Percentiles rank a stretch among this genome's conserved stretches.
These are phyloP conservation scores for Synanthedon formicaeformis DNA, from an alignment of 2,888 invertebrate genomes.

Conservation along the genomic window DNA sequence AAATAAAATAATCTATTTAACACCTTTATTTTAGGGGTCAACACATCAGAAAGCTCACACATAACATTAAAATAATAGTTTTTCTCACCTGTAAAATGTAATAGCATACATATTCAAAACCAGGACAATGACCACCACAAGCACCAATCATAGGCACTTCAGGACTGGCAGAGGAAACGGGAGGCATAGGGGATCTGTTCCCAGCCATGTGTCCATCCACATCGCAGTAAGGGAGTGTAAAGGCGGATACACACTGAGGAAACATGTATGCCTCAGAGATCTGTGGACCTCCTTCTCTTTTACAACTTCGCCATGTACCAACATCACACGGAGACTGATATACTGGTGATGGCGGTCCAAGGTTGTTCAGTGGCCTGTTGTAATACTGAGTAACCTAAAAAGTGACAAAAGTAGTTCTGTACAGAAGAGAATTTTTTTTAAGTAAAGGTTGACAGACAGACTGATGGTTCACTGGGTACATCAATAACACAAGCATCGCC, in stretches of 20 bases:
- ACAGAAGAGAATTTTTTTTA: too few species aligned
- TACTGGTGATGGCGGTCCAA: conserved; percentile 56
- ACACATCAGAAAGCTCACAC: background rate
- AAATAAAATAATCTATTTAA: background rate
- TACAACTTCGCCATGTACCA: conserved; percentile 48
- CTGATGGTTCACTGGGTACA: too few species aligned
- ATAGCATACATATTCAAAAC: conserved; percentile 79
- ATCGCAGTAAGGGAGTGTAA: conserved; percentile 54
- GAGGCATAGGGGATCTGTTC: conserved; percentile 40
- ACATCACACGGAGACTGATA: conserved; percentile 60
- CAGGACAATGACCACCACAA: conserved; percentile 77
- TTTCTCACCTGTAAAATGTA: conserved; percentile 73
- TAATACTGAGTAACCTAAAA: conserved; percentile 56
- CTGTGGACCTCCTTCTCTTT: conserved; percentile 32
- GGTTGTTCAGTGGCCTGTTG: conserved; percentile 40
- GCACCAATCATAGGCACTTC: conserved; percentile 73
- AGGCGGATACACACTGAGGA: conserved; percentile 56
- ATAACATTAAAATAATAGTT: background rate
- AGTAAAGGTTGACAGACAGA: too few species aligned
- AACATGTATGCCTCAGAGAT: conserved; percentile 38
- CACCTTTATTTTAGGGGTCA: background rate
- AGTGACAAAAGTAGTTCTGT: background rate
- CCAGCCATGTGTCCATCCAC: conserved; percentile 25
- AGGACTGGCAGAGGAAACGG: conserved; percentile 47
- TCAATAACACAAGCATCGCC: too few species aligned